Base-by-base conservation (phyloP, 2,797 vertebrate species). In the Lithobates pipiens region DNA sequence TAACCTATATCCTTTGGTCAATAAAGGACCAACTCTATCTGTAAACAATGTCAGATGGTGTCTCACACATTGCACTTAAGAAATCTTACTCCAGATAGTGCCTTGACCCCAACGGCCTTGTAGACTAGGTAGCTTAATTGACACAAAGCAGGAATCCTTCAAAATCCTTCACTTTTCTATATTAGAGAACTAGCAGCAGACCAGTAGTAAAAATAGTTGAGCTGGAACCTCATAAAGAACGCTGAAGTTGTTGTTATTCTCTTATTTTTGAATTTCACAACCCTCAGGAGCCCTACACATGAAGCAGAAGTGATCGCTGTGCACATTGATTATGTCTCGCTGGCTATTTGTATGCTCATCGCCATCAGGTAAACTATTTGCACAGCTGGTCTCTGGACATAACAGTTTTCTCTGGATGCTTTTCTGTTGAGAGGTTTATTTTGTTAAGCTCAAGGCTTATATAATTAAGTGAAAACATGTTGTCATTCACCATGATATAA, bases 331-430 rank as follows among this genome's bases (percentile, higher is more conserved):
- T 85, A 50, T 82, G 88, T 75, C 73, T 88, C 85, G 87, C 77
- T 84, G 88, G 91, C 89, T 88, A 87, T 91, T 89, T 93, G 91
- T 91, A 71, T 90, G 87, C 91, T 91, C 88, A 88, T 90, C 93
- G 90, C 93, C 94, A 91, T 92, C 95, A 94, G 94, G 94, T 92
- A 89, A 93, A 92, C 87, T 96, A 93, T 97, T 97, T 96, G 94
- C 93, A 95, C 97, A 97, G 96, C 96, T 97, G 94, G 95, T 96
- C 95, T 93, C 90, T 91, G 93, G 93, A 90, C 91, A 91, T 93
- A 94, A 94, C 94, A 95, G 95, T 94, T 92, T 95, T 96, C 96
- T 96, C 91, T 95, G 96, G 95, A 95, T 89, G 95, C 91, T 95
- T 95, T 94, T 93, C 90, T 94, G 93, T 93, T 93, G 93, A 91